Conservation (phyloP, 2,113 vertebrate genomes). For the Colossoma macropomum region DNA sequence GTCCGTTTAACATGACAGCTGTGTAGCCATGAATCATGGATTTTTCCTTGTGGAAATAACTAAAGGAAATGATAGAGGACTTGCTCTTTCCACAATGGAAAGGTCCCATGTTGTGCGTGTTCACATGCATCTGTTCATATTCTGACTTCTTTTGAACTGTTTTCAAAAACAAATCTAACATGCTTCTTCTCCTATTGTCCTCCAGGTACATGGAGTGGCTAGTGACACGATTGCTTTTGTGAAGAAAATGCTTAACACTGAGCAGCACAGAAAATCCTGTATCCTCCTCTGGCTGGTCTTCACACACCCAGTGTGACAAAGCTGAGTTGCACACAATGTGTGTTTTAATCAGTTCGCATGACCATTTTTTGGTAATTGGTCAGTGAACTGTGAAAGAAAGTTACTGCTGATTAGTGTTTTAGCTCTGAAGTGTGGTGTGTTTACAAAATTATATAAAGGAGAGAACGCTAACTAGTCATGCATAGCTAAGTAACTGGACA, state of each 20-base stretch:
- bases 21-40: background rate
- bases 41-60: constrained; percentile 1
- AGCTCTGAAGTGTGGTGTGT: no score
- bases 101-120: background rate
- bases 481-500: no score
- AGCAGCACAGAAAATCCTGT: constrained; percentile 97
- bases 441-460: no score
- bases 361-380: constrained; percentile 58
- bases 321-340: background rate
- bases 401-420: no score
- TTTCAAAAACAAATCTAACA: background rate
- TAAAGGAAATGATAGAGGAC: background rate
- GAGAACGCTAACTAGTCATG: no score
- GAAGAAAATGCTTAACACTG: constrained; percentile 91
- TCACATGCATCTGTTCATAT: background rate
- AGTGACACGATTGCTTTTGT: constrained; percentile 96
- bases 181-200: background rate
- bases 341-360: background rate
- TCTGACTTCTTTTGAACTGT: background rate
- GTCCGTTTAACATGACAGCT: background rate
- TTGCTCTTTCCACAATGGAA: background rate
- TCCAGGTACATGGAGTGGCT: constrained; percentile 90
- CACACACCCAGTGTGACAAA: background rate
- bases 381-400: no score
- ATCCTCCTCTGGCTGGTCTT: constrained; percentile 72